Conservation (phyloP, 2,113 vertebrate genomes). For the Psettodes erumei region DNA sequence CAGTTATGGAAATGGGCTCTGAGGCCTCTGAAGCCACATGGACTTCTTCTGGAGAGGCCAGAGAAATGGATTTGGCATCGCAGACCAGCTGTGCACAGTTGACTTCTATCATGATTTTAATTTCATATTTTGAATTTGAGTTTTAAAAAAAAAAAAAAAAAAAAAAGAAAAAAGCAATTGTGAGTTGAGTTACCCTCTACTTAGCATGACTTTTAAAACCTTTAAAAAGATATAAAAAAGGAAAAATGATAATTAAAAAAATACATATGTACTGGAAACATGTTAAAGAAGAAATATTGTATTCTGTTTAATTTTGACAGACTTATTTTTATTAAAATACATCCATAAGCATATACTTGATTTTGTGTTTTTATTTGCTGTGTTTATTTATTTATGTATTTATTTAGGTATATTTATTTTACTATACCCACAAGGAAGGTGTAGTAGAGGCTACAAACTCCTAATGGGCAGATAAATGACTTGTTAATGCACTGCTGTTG, state of each 20-base stretch:
- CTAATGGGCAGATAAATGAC: not conserved
- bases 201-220: constrained; percentile 94
- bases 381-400: not conserved
- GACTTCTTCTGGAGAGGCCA: constrained; percentile 28
- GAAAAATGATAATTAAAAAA: constrained; percentile 79
- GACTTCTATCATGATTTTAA: constrained; percentile 78
- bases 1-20: constrained; percentile 4
- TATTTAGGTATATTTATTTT: too few relatives aligned
- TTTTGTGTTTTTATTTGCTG: constrained; percentile 36
- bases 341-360: constrained; percentile 87
- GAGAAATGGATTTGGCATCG: constrained; percentile 38
- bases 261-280: constrained; percentile 92
- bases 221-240: constrained; percentile 87
- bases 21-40: constrained; percentile 32
- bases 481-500: not conserved
- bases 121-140: constrained; percentile 86
- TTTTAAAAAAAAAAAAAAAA: constrained; percentile 82
- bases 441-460: not conserved
- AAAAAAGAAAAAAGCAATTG: constrained; percentile 64
- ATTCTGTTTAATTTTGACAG: constrained; percentile 99
- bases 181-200: constrained; percentile 90
- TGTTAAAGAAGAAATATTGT: constrained; percentile 89
- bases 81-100: constrained; percentile 86
- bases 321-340: constrained; percentile 99
- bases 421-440: not conserved